Percentiles rank a stretch among this genome's conserved stretches.
Conservation (phyloP, 2,797 vertebrate genomes). For the Nannoperca australis region DNA sequence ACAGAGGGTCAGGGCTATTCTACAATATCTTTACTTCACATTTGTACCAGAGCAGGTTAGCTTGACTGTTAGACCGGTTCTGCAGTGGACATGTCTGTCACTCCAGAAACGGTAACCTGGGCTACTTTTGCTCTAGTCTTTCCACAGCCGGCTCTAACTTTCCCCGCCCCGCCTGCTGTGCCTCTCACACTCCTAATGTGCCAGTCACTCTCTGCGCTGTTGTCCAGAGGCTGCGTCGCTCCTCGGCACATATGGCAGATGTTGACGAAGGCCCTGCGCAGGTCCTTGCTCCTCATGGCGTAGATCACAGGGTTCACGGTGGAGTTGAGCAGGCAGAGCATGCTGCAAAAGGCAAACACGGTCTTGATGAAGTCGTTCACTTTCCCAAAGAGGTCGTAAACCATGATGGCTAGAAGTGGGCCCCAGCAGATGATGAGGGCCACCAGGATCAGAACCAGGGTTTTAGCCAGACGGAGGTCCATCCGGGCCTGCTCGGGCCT, state of each 20-base stretch:
- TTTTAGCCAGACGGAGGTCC: constrained; percentile 99
- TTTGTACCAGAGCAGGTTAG: constrained; percentile 25
- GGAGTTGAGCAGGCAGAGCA: constrained; percentile 98
- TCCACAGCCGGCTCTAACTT: constrained; percentile 84
- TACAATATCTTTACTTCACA: constrained; percentile 54
- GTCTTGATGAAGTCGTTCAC: constrained; percentile 97
- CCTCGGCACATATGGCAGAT: constrained; percentile 91
- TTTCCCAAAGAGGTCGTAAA: constrained; percentile 97
- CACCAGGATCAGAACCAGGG: constrained; percentile 96
- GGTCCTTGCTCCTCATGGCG: constrained; percentile 97
- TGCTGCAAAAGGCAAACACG: constrained; percentile 97
- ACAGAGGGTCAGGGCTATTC: constrained; percentile 50
- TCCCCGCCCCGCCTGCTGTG: constrained; percentile 84
- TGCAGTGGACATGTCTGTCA: constrained; percentile 90
- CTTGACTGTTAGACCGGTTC: constrained; percentile 86
- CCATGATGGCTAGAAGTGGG: constrained; percentile 97
- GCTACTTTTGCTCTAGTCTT: constrained; percentile 94
- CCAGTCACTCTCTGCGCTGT: constrained; percentile 96
- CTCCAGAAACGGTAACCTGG: constrained; percentile 95
- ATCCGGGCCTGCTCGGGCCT: constrained; percentile 96
- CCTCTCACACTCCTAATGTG: constrained; percentile 91
- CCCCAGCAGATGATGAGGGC: constrained; percentile 99
- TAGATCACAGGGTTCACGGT: constrained; percentile 99
- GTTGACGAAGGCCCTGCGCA: constrained; percentile 94
- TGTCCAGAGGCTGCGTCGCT: constrained; percentile 89